Conservation (phyloP, 2,113 vertebrate species). For the Piaya cayana region DNA sequence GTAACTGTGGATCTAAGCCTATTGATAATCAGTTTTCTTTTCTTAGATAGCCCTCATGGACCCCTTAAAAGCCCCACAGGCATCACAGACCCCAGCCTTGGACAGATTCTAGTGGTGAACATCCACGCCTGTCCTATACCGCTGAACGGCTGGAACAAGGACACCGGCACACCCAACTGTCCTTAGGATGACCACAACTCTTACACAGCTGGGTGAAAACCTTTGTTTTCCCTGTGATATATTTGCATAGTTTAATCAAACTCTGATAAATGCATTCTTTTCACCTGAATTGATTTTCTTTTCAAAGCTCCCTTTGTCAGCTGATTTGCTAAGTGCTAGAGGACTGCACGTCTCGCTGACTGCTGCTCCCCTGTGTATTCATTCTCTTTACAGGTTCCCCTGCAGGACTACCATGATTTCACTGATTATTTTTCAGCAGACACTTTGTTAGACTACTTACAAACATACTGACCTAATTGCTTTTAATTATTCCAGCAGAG, state of each 20-base stretch:
- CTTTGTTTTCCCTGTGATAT: constrained; percentile 26
- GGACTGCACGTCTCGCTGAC: constrained; percentile 46
- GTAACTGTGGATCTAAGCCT: neutral
- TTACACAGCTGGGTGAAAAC: neutral
- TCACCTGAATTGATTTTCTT: constrained; percentile 73
- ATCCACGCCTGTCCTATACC: accelerated
- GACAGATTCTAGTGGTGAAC: too few species aligned
- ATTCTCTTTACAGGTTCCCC: constrained; percentile 38
- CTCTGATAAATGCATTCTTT: constrained; percentile 66
- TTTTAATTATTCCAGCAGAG: constrained; percentile 69
- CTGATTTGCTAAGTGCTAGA: constrained; percentile 74
- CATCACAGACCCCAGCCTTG: neutral
- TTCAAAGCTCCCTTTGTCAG: constrained; percentile 60
- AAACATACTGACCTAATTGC: constrained; percentile 63
- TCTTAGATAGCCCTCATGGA: neutral
- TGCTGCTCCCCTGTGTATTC: constrained; percentile 1
- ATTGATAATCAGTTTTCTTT: neutral
- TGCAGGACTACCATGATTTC: constrained; percentile 59
- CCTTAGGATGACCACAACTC: constrained; percentile 16
- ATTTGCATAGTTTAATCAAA: constrained; percentile 56
- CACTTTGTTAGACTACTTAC: constrained; percentile 62
- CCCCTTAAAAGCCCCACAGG: neutral
- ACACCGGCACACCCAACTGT: constrained; percentile 50
- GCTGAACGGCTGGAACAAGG: neutral
- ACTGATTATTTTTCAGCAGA: constrained; percentile 67